Conservation (phyloP, 2,113 vertebrate genomes). For the Pygoscelis antarcticus region DNA sequence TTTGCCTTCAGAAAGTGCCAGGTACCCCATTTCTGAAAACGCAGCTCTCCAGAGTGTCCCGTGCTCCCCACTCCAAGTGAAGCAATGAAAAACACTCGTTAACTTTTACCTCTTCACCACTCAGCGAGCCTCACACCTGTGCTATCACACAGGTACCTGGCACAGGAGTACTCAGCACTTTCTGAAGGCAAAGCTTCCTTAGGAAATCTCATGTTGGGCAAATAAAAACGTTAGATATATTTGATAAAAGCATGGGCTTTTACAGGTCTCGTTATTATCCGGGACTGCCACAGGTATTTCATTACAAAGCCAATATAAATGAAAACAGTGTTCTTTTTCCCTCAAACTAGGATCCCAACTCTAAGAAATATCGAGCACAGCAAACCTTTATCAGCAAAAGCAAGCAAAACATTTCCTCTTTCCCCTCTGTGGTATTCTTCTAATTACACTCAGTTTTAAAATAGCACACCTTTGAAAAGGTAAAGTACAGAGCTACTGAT, state of each 20-base stretch:
- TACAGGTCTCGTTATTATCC: background rate
- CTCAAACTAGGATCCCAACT: background rate
- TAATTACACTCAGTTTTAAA: background rate
- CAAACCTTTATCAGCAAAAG: background rate
- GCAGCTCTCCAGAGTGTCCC: background rate
- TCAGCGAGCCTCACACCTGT: background rate
- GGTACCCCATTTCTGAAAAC: background rate
- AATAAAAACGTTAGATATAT: too few species aligned
- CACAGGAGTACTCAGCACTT: too few species aligned
- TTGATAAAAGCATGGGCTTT: background rate
- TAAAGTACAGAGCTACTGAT: background rate
- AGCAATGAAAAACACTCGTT: background rate
- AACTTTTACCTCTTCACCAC: background rate
- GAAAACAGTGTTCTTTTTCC: background rate
- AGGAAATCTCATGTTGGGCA: too few species aligned
- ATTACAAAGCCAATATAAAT: background rate
- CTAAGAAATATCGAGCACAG: background rate
- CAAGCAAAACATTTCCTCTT: background rate
- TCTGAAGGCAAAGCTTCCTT: too few species aligned
- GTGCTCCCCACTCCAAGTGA: rapidly evolving
- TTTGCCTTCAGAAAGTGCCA: background rate
- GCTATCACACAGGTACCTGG: background rate
- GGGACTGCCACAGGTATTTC: background rate
- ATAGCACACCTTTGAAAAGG: background rate
- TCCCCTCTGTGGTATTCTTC: background rate